Percentiles rank a stretch among this genome's conserved stretches.
phyloP scores from a whole-genome alignment of 2,797 vertebrate species.

The Sebastes vulpes region DNA sequence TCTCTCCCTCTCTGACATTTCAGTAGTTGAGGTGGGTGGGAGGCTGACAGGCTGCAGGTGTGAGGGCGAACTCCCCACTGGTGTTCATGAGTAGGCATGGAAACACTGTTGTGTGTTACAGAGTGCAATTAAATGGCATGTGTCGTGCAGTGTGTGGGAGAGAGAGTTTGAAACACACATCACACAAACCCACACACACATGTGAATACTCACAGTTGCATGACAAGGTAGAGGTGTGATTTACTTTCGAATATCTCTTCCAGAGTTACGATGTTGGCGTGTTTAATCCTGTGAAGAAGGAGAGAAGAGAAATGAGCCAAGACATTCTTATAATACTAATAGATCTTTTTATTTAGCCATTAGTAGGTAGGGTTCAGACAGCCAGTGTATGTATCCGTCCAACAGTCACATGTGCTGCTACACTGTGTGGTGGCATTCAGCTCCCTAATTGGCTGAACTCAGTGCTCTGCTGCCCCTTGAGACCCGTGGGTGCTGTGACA shows the following conservation, averaged over 20 bases:
- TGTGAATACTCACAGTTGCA: constrained; percentile 95
- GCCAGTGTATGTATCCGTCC: not conserved
- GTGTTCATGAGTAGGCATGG: constrained; percentile 29
- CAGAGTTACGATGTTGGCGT: constrained; percentile 96
- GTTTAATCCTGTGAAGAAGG: constrained; percentile 91
- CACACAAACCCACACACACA: constrained; percentile 48
- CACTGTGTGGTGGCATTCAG: constrained; percentile 22
- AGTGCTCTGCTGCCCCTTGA: constrained; percentile 36
- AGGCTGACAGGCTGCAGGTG: constrained; percentile 73
- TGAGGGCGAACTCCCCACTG: constrained; percentile 74
- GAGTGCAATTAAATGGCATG: constrained; percentile 70
- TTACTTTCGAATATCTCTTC: constrained; percentile 97
- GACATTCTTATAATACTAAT: not conserved
- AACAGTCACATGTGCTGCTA: not conserved
- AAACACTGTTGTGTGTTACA: constrained; percentile 14
- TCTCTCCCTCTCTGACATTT: constrained; percentile 61
- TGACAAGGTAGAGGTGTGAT: constrained; percentile 98
- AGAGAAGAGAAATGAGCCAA: constrained; percentile 11
- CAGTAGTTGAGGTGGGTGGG: constrained; percentile 52
- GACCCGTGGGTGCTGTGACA: constrained; percentile 44
- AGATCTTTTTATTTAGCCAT: not conserved
- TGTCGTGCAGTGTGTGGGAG: constrained; percentile 43
- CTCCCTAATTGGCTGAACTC: constrained; percentile 54
- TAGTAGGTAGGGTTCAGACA: not conserved
- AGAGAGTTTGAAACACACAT: constrained; percentile 42